A percentile compares a stretch with the other conserved stretches of the same genome.
Evolutionary conservation across 1,140 invertebrate genomes (phyloP).

Genomic region (Hirudo medicinalis): DNA sequence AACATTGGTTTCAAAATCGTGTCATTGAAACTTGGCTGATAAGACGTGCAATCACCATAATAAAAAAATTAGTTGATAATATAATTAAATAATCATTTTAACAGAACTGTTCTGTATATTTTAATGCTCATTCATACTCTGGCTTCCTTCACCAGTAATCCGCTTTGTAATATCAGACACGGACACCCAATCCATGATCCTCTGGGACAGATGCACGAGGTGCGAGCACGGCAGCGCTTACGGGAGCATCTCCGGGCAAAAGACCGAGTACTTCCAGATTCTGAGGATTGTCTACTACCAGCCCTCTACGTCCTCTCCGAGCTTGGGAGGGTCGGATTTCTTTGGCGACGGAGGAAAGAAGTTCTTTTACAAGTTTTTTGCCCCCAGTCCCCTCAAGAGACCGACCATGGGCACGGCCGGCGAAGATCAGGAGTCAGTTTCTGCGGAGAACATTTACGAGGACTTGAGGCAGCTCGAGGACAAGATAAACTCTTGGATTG

Average conservation of each 20-base stretch:
- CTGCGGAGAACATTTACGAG: slow-evolving; percentile 5
- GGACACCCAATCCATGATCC: not conserved
- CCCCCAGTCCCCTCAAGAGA: slow-evolving; percentile 1
- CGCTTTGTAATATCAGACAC: not conserved
- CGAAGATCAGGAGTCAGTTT: slow-evolving; percentile 5
- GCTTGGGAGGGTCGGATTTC: not conserved
- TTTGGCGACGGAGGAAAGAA: not conserved
- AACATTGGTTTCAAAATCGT: not conserved
- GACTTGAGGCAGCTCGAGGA: slow-evolving; percentile 17
- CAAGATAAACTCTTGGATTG: slow-evolving; percentile 16
- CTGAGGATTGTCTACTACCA: slow-evolving; percentile 15
- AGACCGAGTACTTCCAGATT: slow-evolving; percentile 18
- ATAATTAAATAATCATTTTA: too few species aligned
- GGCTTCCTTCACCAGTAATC: not conserved
- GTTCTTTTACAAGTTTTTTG: slow-evolving; percentile 16
- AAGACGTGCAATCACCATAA: too few species aligned
- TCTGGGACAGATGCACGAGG: slow-evolving; percentile 9
- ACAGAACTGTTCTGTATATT: too few species aligned
- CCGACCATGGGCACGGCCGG: not conserved
- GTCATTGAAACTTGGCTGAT: too few species aligned
- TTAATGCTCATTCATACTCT: not conserved
- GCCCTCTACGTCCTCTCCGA: not conserved
- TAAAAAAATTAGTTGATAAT: not conserved
- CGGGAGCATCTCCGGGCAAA: slow-evolving; percentile 7
- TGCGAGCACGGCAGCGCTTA: slow-evolving; percentile 17